Evolutionary conservation across 2,113 vertebrate genomes (phyloP), one percentile per base, ranked within the genome.

Genomic region (Sylvietta virens): DNA sequence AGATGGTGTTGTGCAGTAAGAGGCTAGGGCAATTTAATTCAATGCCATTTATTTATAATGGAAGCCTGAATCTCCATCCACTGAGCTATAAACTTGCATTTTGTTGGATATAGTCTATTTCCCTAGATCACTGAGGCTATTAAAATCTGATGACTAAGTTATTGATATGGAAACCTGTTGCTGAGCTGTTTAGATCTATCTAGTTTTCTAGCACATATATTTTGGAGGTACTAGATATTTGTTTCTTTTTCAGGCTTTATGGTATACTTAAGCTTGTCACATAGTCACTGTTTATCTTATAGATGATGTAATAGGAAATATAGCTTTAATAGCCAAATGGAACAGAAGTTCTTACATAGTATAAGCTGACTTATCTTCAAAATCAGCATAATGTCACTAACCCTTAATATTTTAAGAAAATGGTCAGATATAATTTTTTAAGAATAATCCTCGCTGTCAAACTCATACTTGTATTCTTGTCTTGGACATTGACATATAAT

Each of bases 131-230:
- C 88, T 89, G 69, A 86, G 78, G 77, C 65, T 94, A 93, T 95
- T 96, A 96, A 97, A 91, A 94, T 84, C 83, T 86, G 92, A 83
- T 94, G 78, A 88, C 88, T 70, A 88, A 65, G 87, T 94, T 95
- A 95, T 94, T 94, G 90, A 88, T 94, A 94, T 74, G 71, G 47
- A 93, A 93, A 95, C 58, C 47, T 86, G 74, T 95, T 90, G 78
- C 81, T 90, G 47, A 88, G 39, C 57, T 76, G 45, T 82, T 90
- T 56, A 86, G 54, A 72, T 88, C 66, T 82, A 47, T 70, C 60
- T 82, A 48, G 45, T 48, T 82, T 54, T 85, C 40, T n/a, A 58
- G 50, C 21, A 80, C 50, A 77, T 80, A 47, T 77, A 88, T 90
- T 95, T 77, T 92, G 62, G 21, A 80, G 33, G 27, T 62, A 45